Base-by-base conservation (phyloP, 1,140 invertebrate species). In the Notospermus geniculatus region DNA sequence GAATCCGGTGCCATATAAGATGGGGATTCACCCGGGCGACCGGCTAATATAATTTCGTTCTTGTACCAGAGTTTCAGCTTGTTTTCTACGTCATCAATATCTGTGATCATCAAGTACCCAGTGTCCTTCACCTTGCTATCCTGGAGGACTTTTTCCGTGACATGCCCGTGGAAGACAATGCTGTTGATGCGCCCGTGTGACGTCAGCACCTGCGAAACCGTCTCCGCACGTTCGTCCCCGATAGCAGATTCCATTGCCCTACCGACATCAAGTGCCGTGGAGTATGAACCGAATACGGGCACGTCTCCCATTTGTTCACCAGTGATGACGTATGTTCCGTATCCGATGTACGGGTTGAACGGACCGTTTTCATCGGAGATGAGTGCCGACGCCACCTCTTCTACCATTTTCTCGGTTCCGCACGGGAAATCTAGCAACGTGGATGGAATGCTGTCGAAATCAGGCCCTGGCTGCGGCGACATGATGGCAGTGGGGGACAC, bases 391-490 rank as follows among this genome's bases (percentile, higher is more conserved):
- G 46, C 46, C 5, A 50, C 46, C n/a, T 50, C 46, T n/a, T 50
- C 46, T 5, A 50, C 46, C 46, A 50, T 50, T n/a, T 50, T 50
- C 46, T 50, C 46, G 5, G 5, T 27, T 9, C 46, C 46, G 46
- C 46, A 50, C n/a, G 46, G 46, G n/a, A 50, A 50, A n/a, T 50
- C 46, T n/a, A 50, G 46, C 25, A 50, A n/a, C n/a, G 46, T 50
- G 5, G 19, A 23, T n/a, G 46, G 5, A n/a, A 50, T 50, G n/a
- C n/a, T 50, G n/a, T 50, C 19, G n/a, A 50, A 50, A 4, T 50
- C 46, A 7, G 46, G 46, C 25, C 46, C 46, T 19, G 46, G 19
- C 19, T 50, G 46, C n/a, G 46, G 46, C n/a, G 46, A 50, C 46
- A 50, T 50, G 46, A 50, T 50, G 9, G 46, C 46, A 19, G 46